Evolutionary conservation across 2,797 vertebrate species (phyloP).

Genomic region (Galago senegalensis): DNA sequence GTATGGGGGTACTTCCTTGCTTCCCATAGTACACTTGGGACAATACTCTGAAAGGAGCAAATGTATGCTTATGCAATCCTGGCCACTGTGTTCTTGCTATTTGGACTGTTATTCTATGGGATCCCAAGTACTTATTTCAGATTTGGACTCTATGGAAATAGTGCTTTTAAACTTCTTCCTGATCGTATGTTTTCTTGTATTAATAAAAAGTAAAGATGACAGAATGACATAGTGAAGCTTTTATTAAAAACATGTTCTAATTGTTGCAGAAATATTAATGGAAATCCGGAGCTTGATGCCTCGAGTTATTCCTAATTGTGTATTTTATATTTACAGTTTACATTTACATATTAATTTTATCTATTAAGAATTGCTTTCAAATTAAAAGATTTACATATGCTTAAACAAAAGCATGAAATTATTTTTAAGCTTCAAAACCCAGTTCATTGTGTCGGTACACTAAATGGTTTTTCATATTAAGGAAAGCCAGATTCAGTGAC

Average conservation of each 20-base stretch:
- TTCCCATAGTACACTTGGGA: constrained; percentile 46
- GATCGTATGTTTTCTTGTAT: constrained; percentile 59
- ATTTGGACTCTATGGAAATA: constrained; percentile 65
- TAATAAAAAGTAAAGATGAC: constrained; percentile 72
- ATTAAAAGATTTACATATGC: constrained; percentile 84
- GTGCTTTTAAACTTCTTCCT: constrained; percentile 70
- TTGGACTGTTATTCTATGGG: constrained; percentile 50
- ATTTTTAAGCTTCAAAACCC: constrained; percentile 75
- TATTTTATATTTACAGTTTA: constrained; percentile 85
- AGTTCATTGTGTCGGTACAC: constrained; percentile 71
- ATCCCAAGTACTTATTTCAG: constrained; percentile 45
- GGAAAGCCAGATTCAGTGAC: constrained; percentile 64
- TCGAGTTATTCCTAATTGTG: constrained; percentile 80
- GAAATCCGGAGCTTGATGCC: constrained; percentile 78
- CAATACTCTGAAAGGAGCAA: constrained; percentile 57
- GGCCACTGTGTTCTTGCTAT: constrained; percentile 52
- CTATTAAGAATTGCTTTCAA: constrained; percentile 83
- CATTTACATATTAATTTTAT: constrained; percentile 86
- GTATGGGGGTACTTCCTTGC: constrained; percentile 24
- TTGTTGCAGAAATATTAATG: constrained; percentile 78
- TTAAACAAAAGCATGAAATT: constrained; percentile 82
- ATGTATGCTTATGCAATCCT: constrained; percentile 16
- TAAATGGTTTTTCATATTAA: constrained; percentile 70
- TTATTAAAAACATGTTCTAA: constrained; percentile 80
- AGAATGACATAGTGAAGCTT: constrained; percentile 67